Evolutionary conservation across 2,888 invertebrate species (phyloP).

Genomic region (Seira sanloemensis): DNA sequence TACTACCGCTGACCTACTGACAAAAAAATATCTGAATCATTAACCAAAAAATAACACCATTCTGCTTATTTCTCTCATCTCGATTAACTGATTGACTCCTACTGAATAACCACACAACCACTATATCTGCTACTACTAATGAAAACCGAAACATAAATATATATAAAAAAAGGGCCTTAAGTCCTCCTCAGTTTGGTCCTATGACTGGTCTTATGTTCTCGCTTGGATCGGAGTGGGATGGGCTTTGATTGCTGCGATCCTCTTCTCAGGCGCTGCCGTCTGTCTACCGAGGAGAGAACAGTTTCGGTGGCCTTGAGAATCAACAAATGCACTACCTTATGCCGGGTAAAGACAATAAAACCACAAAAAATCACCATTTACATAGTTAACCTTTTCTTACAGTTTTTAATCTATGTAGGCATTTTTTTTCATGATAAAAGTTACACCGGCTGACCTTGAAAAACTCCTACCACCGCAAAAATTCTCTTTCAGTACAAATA

Average conservation of each 20-base stretch:
- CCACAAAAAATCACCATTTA: slow-evolving; percentile 74
- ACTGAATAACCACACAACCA: too few species aligned
- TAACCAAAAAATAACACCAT: slow-evolving; percentile 36
- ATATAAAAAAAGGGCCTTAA: slow-evolving; percentile 70
- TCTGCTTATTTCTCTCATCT: slow-evolving; percentile 16
- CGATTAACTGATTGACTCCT: too few species aligned
- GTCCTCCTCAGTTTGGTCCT: slow-evolving; percentile 77
- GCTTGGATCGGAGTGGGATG: slow-evolving; percentile 97
- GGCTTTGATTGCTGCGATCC: slow-evolving; percentile 92
- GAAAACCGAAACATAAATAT: too few species aligned
- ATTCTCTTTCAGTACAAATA: too few species aligned
- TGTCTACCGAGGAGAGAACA: slow-evolving; percentile 90
- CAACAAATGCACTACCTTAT: slow-evolving; percentile 98
- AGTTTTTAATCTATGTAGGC: too few species aligned
- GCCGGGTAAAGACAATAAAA: slow-evolving; percentile 84
- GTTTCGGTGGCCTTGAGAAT: slow-evolving; percentile 92
- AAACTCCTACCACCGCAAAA: too few species aligned
- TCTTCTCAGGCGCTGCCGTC: slow-evolving; percentile 95
- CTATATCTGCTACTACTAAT: too few species aligned
- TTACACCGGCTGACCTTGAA: too few species aligned
- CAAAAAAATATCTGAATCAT: slow-evolving; percentile 21
- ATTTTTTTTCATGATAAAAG: too few species aligned
- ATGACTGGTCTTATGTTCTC: slow-evolving; percentile 98
- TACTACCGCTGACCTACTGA: slow-evolving; percentile 42
- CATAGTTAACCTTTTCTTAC: too few species aligned